Evolutionary conservation across 2,797 vertebrate species (phyloP).

Genomic region (Thunnus albacares): DNA sequence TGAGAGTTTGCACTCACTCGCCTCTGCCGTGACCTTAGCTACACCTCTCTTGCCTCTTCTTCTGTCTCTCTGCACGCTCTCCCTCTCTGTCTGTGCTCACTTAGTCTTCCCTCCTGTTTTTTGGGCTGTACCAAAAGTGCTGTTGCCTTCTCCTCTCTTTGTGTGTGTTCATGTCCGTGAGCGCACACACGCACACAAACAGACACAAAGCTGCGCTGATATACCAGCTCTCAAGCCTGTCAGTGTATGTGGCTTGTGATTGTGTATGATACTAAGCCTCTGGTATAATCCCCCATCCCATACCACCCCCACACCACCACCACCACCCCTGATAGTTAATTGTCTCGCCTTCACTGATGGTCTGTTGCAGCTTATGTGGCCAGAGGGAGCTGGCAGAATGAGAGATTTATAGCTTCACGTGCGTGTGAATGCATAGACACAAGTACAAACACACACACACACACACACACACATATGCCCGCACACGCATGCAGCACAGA

Average conservation of each 20-base stretch:
- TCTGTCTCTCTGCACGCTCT: conserved; percentile 48
- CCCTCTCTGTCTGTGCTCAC: conserved; percentile 55
- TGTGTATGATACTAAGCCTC: conserved; percentile 79
- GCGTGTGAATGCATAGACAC: conserved; percentile 54
- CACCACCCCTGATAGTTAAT: conserved; percentile 79
- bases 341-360: conserved; percentile 85
- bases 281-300: conserved; percentile 67
- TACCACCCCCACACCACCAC: conserved; percentile 13
- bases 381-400: conserved; percentile 69
- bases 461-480: conserved; percentile 22
- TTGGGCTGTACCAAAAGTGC: conserved; percentile 67
- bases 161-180: conserved; percentile 42
- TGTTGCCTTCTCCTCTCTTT: conserved; percentile 53
- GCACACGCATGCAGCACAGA: conserved; percentile 1
- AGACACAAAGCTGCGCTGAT: conserved; percentile 60
- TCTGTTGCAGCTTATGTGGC: conserved; percentile 84
- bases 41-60: conserved; percentile 56
- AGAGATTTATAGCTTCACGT: conserved; percentile 64
- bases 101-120: conserved; percentile 45
- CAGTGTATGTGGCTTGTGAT: conserved; percentile 68
- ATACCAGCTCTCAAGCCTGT: conserved; percentile 65
- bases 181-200: conserved; percentile 35
- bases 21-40: conserved; percentile 72
- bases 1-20: conserved; percentile 54
- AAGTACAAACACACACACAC: conserved; percentile 39